Base-by-base conservation (phyloP, 1,140 invertebrate genomes). In the Plodia interpunctella region DNA sequence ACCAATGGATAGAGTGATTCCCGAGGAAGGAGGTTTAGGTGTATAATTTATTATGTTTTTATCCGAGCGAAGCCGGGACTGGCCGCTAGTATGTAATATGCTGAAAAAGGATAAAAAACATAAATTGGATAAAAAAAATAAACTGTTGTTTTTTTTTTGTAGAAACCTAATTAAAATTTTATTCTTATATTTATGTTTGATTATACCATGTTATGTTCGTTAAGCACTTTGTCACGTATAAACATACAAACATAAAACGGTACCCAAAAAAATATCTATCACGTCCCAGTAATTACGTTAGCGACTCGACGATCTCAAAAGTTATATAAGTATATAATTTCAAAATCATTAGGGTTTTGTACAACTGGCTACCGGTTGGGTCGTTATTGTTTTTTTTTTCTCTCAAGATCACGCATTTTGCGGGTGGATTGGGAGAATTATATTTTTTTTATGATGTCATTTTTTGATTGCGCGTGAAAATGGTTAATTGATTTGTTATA, bases 331-430 rank as follows among this genome's bases (percentile, higher is more conserved):
- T 25, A 60, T 62, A 62, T 70, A 72, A 73, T 73, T 70, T 66
- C 63, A 52, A 54, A 57, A 55, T 72, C 60, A 69, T 72, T 69
- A 72, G 63, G 57, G 59, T 57, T 51, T 62, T 60, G 57, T 54
- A 8, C 56, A 49, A 19, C 19, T 64, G 19, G 66, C 66, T 69
- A 69, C 70, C 60, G 70, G 70, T 64, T 18, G 25, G 20, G 25
- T 35, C 50, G 59, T 58, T 55, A 61, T 67, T 60, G 65, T 58
- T 58, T 54, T 59, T 61, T 64, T 56, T 61, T 60, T 55, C 21
- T 25, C 2, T 25, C 21, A 25, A 25, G 6, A 25, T 25, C 21
- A 25, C 21, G 2, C 21, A 25, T 25, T 25, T 25, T 58, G 17
- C 13, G 32, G 13, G 32, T 10, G 4, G 32, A 35, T 35, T 35